Conservation (phyloP, 2,797 vertebrate species). For the Anableps anableps region DNA sequence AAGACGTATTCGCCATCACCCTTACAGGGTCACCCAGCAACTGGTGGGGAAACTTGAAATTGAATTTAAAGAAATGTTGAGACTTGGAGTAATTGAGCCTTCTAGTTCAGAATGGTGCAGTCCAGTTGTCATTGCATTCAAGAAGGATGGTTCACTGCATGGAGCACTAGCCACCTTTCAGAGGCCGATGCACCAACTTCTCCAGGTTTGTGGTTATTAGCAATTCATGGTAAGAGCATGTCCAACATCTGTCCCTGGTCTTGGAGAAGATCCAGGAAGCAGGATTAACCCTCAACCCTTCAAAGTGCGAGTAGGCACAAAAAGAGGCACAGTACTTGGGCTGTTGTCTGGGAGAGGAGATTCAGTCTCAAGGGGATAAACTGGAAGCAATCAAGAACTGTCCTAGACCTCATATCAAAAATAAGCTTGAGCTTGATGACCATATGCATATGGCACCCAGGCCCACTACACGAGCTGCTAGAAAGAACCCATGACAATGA, state of each 20-base stretch:
- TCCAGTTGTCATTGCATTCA: too few species aligned
- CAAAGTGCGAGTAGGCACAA: not conserved
- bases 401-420: not conserved
- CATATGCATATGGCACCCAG: too few species aligned
- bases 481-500: too few species aligned
- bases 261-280: not conserved
- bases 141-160: not conserved
- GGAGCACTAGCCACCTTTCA: not conserved
- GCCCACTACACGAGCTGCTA: too few species aligned
- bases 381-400: conserved; percentile 1
- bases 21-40: not conserved
- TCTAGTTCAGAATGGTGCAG: too few species aligned
- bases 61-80: not conserved
- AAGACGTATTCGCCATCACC: not conserved
- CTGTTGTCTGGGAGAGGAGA: not conserved
- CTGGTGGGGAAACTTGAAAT: not conserved
- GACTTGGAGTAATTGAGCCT: not conserved
- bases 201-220: not conserved
- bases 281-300: not conserved
- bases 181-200: not conserved
- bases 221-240: not conserved
- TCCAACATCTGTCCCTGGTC: not conserved
- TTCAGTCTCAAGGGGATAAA: not conserved
- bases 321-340: not conserved
- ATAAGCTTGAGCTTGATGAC: too few species aligned